A percentile compares a stretch with the other conserved stretches of the same genome.
Conservation (phyloP, 2,113 vertebrate species). For the Toxostoma redivivum region DNA sequence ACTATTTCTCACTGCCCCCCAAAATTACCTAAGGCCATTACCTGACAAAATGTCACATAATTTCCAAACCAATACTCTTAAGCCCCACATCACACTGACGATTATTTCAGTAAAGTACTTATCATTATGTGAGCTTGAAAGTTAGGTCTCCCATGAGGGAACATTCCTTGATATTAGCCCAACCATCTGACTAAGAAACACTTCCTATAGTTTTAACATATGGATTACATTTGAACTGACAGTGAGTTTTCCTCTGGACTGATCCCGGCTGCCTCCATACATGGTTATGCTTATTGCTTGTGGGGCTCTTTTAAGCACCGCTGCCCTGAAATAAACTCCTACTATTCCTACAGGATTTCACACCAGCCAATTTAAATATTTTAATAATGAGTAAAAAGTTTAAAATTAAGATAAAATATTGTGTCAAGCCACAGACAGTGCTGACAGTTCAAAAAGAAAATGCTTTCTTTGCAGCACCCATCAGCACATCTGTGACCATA, state of each 20-base stretch:
- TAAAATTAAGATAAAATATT: constrained; percentile 48
- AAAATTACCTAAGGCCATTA: background rate
- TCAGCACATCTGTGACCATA: constrained; percentile 17
- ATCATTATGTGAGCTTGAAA: constrained; percentile 21
- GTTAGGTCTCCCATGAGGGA: background rate
- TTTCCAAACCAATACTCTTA: background rate
- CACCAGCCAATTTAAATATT: constrained; percentile 63
- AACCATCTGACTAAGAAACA: constrained; percentile 46
- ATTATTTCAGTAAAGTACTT: background rate
- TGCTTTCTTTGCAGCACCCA: constrained; percentile 35
- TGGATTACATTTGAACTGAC: constrained; percentile 59
- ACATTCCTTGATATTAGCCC: constrained; percentile 43
- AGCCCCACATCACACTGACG: background rate
- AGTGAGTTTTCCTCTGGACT: constrained; percentile 40
- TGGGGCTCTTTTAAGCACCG: background rate
- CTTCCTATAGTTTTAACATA: constrained; percentile 59
- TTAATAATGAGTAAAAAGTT: constrained; percentile 64
- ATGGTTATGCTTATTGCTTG: constrained; percentile 38
- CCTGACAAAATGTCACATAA: background rate
- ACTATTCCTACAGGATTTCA: constrained; percentile 53
- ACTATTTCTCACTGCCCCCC: background rate
- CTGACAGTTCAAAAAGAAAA: constrained; percentile 66
- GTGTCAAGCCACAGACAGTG: constrained; percentile 57
- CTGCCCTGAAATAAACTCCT: constrained; percentile 62
- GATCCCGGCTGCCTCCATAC: constrained; percentile 19